Conservation (phyloP, 2,797 vertebrate species). For the Acanthurus tractus region DNA sequence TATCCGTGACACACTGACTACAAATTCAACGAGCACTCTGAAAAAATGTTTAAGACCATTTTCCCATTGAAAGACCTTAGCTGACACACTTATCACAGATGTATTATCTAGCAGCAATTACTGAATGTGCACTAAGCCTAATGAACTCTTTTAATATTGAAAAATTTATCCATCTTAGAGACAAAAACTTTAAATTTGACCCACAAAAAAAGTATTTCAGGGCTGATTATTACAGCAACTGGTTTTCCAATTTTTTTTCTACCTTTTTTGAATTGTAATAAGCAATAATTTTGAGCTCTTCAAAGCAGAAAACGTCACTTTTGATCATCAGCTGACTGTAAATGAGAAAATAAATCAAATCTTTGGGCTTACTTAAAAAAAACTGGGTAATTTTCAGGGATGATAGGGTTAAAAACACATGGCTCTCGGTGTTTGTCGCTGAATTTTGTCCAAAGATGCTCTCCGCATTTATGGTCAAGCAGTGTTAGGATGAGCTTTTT, state of each 20-base stretch:
- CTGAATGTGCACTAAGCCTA: slow-evolving; percentile 7
- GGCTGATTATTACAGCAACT: background rate
- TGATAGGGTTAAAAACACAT: slow-evolving; percentile 15
- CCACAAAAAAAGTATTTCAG: background rate
- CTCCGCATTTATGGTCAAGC: slow-evolving; percentile 52
- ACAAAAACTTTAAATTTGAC: slow-evolving; percentile 2
- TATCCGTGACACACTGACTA: slow-evolving; percentile 4
- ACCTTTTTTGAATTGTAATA: no score
- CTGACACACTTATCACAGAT: slow-evolving; percentile 12
- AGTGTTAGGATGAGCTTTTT: background rate
- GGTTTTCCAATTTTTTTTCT: background rate
- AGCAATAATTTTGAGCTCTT: background rate
- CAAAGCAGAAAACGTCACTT: background rate
- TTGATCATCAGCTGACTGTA: background rate
- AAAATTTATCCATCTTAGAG: background rate
- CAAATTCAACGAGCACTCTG: background rate
- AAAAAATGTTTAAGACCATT: slow-evolving; percentile 15
- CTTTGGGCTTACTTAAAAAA: background rate
- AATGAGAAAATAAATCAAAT: slow-evolving; percentile 14
- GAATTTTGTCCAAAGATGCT: slow-evolving; percentile 71
- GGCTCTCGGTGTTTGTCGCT: slow-evolving; percentile 9
- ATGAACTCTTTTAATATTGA: slow-evolving; percentile 16
- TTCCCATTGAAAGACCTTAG: slow-evolving; percentile 8
- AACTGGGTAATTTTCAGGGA: background rate
- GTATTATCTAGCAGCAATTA: slow-evolving; percentile 34